Base-by-base conservation (phyloP, 2,113 vertebrate species). In the Eubucco bourcierii region DNA sequence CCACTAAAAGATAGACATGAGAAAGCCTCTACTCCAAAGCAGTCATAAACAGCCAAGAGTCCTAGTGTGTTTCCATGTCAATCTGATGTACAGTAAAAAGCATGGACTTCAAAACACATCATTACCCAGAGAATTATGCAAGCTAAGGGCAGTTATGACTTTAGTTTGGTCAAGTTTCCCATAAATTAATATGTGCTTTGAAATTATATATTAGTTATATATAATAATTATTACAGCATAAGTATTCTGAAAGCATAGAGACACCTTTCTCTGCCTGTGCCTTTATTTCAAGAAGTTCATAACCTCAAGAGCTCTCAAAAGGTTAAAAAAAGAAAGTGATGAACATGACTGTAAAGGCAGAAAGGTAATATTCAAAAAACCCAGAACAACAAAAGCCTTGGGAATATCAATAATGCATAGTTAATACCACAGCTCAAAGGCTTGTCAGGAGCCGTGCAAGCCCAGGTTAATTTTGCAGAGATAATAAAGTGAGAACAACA, bases 401-500 rank as follows among this genome's bases (percentile, higher is more conserved):
- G 25, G 29, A 39, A 56, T 34, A 87, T 76, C 41, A 90, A 82
- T 73, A 89, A 81, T 52, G 46, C 60, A 94, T 3, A 29, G 29
- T 5, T 79, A 90, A 84, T 53, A 47, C 15, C 37, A 66, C 55
- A 79, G 87, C 44, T 76, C 84, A 95, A 93, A 84, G 67, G 60
- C 46, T 68, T 86, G 55, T 82, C 88, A 94, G 66, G 91, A 90
- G 24, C 24, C n/a, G 31, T 4, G 6, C 34, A 68, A 79, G 17
- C 14, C 78, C 71, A 23, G 7, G 52, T 73, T 87, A 56, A 77
- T 74, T 90, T 60, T 82, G 63, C 37, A 80, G 75, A 71, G 21
- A 41, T 19, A 76, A 85, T 86, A 75, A 50, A 80, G 60, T 16
- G 46, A 84, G 15, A 90, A 68, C 16, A 81, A 5, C 29, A 34